Evolutionary conservation across 2,113 vertebrate species (phyloP).

Genomic region (Gila orcuttii): DNA sequence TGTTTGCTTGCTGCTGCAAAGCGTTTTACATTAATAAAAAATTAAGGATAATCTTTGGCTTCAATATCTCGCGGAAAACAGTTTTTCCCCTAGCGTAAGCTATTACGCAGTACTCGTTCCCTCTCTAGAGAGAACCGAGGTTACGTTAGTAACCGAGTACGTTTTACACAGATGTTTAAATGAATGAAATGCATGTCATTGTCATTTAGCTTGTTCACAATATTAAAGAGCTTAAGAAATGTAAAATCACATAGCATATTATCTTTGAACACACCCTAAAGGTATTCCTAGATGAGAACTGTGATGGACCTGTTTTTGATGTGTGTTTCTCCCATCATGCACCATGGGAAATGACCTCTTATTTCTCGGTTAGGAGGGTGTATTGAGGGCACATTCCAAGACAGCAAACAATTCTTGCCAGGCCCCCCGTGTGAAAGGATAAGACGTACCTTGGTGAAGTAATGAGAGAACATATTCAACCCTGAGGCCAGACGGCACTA

Average conservation of each 20-base stretch:
- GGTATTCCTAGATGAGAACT: neutral
- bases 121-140: too few species aligned
- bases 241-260: neutral
- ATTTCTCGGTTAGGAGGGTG: neutral
- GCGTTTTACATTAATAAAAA: too few species aligned
- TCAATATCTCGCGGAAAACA: too few species aligned
- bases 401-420: conserved; percentile 38
- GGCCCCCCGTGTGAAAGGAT: conserved; percentile 6
- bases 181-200: too few species aligned
- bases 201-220: too few species aligned
- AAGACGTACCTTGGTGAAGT: conserved; percentile 43
- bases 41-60: too few species aligned
- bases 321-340: neutral
- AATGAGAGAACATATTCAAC: conserved; percentile 24
- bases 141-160: too few species aligned
- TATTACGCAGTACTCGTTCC: too few species aligned
- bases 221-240: too few species aligned
- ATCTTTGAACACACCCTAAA: neutral
- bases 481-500: conserved; percentile 7
- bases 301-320: neutral
- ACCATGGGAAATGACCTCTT: conserved; percentile 12
- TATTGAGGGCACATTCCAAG: conserved; percentile 40
- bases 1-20: too few species aligned
- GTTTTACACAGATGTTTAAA: too few species aligned
- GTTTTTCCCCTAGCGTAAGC: too few species aligned